Evolutionary conservation across 2,888 invertebrate species (phyloP).

Genomic region (Pristionchus mayeri): DNA sequence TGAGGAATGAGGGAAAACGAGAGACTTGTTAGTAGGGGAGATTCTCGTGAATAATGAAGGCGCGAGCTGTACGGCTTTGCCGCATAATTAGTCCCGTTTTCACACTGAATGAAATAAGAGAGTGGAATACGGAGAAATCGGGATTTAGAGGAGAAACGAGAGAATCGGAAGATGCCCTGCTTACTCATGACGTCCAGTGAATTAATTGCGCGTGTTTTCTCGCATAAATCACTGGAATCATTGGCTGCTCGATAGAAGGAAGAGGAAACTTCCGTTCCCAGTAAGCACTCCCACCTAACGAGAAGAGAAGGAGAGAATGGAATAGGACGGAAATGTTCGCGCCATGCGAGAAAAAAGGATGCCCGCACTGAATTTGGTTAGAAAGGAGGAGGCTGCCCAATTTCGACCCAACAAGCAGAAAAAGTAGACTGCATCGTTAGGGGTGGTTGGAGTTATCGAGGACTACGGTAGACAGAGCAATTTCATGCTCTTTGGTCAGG

Average conservation of each 20-base stretch:
- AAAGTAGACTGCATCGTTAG: conserved; percentile 1
- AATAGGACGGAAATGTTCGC: conserved; percentile 17
- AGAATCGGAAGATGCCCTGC: not conserved
- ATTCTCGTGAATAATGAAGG: conserved; percentile 32
- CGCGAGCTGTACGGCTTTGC: conserved; percentile 24
- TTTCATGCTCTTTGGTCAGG: not conserved
- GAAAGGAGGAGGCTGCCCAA: conserved; percentile 10
- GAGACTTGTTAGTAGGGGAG: conserved; percentile 5
- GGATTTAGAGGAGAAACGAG: not conserved
- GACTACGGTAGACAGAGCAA: not conserved
- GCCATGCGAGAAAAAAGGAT: not conserved
- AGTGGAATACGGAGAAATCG: not conserved
- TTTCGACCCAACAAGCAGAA: not conserved
- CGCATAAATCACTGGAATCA: not conserved
- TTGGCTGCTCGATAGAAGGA: not conserved
- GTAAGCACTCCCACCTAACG: not conserved
- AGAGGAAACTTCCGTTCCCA: not conserved
- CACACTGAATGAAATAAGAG: not conserved
- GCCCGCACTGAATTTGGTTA: conserved; percentile 21
- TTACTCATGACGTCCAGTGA: too few species aligned
- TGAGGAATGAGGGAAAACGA: conserved; percentile 4
- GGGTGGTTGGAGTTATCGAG: not conserved
- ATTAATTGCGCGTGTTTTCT: too few species aligned
- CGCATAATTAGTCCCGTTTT: conserved; percentile 4
- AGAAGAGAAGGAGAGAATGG: not conserved